These are phyloP conservation scores for Threskiornis aethiopicus DNA, from an alignment of 2,797 vertebrate genomes.

Conservation along the genomic window DNA sequence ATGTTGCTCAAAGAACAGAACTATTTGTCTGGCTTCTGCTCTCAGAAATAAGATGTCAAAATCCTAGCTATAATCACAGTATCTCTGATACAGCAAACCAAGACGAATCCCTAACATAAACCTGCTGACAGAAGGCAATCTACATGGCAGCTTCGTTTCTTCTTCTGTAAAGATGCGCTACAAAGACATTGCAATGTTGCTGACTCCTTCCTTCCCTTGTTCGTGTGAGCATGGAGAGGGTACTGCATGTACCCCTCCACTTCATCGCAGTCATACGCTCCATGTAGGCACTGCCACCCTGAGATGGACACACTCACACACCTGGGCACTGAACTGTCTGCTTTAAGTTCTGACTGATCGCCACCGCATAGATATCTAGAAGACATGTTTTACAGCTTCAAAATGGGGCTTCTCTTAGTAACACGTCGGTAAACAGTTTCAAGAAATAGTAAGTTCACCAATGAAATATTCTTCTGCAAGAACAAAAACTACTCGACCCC, in stretches of 20 bases:
- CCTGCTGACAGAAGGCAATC: neutral
- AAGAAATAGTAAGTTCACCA: neutral
- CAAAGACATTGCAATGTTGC: neutral
- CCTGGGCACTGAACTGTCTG: neutral
- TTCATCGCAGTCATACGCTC: neutral
- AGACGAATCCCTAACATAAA: neutral
- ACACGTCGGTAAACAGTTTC: neutral
- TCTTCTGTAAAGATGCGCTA: neutral
- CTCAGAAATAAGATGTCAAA: neutral
- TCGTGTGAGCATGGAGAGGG: neutral
- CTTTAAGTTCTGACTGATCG: neutral
- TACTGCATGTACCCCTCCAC: too few relatives aligned
- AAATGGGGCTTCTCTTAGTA: neutral
- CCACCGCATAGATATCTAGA: rapidly evolving
- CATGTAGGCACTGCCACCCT: neutral
- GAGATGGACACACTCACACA: too few relatives aligned
- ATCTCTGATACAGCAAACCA: neutral
- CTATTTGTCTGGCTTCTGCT: neutral
- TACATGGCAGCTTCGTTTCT: neutral
- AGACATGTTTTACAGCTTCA: neutral
- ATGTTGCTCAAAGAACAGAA: neutral
- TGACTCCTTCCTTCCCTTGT: neutral
- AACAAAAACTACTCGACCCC: neutral
- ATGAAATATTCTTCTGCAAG: neutral
- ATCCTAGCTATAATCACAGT: neutral